Base-by-base conservation (phyloP, 2,888 invertebrate genomes). In the Antheraea assamensis region DNA sequence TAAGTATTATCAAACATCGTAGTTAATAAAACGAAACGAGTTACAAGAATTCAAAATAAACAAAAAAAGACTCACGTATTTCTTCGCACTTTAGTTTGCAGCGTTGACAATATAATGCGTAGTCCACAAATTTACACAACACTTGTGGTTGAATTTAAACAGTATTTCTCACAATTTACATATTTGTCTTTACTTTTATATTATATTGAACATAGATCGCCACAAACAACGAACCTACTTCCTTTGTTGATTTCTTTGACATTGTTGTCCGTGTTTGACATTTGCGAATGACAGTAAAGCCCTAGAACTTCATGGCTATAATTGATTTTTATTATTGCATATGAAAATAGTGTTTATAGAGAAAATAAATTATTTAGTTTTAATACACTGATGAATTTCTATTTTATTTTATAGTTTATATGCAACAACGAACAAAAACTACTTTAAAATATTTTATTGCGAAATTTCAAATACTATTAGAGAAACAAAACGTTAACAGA, bases 191-290 rank as follows among this genome's bases (percentile, higher is more conserved):
- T 21, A 66, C 66, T 31, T 66, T 30, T 66, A 35, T 21, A 66
- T 66, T 19, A 31, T 19, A 31, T 61, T 66, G 73, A 74, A 77
- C 75, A 75, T 73, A 75, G 74, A 10, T 70, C 70, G 66, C 73
- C 71, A 74, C 70, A 35, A 73, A 71, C 52, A 27, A 42, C 64
- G 71, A 75, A 58, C 52, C 72, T 61, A 15, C 10, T 61, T 61
- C 58, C 73, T 70, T 73, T 76, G 74, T 76, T 76, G 74, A 74
- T 66, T 66, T 66, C 66, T 49, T 73, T 75, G 76, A 75, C 74
- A 72, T 72, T 74, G 72, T 52, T 21, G 19, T 31, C 19, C 64
- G 47, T 47, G 17, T 31, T 61, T 71, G 75, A 73, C 68, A 66
- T 31, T 30, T 15, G 3, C 66, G 4, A 7, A 66, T 66, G 66